A percentile compares a stretch with the other conserved stretches of the same genome.
Evolutionary conservation across 1,140 invertebrate genomes (phyloP).

Genomic region (Euborellia annulipes): DNA sequence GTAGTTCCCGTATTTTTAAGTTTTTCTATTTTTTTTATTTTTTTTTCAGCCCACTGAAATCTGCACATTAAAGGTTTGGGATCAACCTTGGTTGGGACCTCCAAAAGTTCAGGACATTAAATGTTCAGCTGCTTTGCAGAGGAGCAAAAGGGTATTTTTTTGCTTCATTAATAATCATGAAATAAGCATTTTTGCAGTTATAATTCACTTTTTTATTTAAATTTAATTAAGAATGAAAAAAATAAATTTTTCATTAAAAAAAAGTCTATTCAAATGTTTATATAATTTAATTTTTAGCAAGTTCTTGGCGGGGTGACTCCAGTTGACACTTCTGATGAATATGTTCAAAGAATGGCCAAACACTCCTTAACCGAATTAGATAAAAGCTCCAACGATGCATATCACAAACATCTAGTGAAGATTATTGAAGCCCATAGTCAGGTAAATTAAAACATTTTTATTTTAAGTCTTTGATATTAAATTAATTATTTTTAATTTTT

Average conservation of each 20-base stretch:
- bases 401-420: conserved; percentile 25
- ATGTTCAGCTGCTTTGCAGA: conserved; percentile 1
- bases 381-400: conserved; percentile 18
- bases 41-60: too few species aligned
- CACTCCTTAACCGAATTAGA: conserved; percentile 25
- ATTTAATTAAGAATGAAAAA: too few species aligned
- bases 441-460: conserved; percentile 11
- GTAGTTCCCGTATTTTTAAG: too few species aligned
- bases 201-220: too few species aligned
- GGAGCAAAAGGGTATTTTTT: conserved; percentile 3
- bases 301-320: conserved; percentile 14
- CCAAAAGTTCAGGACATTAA: conserved; percentile 6
- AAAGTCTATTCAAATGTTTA: too few species aligned
- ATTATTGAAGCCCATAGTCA: conserved; percentile 25
- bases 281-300: too few species aligned
- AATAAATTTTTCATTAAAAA: too few species aligned
- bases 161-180: conserved; percentile 7
- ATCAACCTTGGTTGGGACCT: conserved; percentile 11
- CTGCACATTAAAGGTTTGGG: conserved; percentile 7
- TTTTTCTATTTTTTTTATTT: too few species aligned
- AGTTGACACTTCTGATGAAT: conserved; percentile 20
- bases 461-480: too few species aligned
- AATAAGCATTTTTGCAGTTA: too few species aligned
- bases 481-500: too few species aligned
- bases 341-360: conserved; percentile 22